Base-by-base conservation (phyloP, 1,140 invertebrate genomes). In the Diprion similis region DNA sequence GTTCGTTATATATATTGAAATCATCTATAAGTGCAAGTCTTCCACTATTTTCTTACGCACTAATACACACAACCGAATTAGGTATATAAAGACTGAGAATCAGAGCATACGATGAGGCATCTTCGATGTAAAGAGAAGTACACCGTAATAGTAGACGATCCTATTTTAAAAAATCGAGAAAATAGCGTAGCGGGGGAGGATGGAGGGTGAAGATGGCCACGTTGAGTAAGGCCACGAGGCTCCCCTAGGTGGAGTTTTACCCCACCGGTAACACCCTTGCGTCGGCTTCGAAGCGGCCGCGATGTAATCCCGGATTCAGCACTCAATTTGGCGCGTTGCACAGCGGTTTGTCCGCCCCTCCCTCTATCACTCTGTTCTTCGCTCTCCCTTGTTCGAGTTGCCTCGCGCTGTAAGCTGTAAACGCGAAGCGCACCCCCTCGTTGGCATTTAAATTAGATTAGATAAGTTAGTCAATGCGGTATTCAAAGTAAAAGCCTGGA, bases 291-390 rank as follows among this genome's bases (percentile, higher is more conserved):
- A 68, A 72, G 68, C 37, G 71, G 37, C 59, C 72, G 72, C 66
- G 46, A 73, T 80, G 80, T 88, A 88, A 88, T 87, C 86, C 85
- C 74, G 80, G 85, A 87, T 88, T 87, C 86, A 86, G 85, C 86
- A 86, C 87, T 88, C 86, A 87, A 88, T 88, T 88, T 88, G 82
- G 83, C 82, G 82, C 83, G 83, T 87, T 87, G 87, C 84, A 84
- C 84, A 81, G 86, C 82, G 85, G 83, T 87, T 85, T 83, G 68
- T 78, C 75, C 76, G 71, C 64, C 69, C 66, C 70, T 46, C 37
- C 37, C 24, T 66, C 66, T 74, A 48, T 59, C 51, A 59, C 51
- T 59, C 51, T 59, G 51, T 37, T 70, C 72, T 72, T 64, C 37
- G 71, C 71, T 76, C 73, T 73, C 70, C 46, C 19, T 70, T 59